Evolutionary conservation across 2,113 vertebrate genomes (phyloP).

Genomic region (Burhinus bistriatus): DNA sequence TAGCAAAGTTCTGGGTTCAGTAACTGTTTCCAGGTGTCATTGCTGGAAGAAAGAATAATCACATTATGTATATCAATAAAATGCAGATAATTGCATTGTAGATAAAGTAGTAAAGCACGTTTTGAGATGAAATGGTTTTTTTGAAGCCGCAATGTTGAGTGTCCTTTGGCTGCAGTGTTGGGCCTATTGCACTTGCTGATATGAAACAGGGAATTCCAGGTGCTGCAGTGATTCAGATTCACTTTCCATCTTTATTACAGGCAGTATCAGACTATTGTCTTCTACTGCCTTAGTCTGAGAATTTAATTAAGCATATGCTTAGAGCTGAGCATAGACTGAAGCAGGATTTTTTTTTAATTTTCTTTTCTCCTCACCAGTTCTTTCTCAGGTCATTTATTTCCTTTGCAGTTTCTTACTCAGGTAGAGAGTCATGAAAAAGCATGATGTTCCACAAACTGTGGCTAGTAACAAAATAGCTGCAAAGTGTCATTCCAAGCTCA

Average conservation of each 20-base stretch:
- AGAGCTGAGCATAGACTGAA: not conserved
- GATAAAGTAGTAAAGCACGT: constrained; percentile 29
- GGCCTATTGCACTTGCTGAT: not conserved
- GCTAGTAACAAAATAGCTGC: not conserved
- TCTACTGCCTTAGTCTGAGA: not conserved
- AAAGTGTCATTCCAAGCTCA: not conserved
- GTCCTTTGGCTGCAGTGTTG: not conserved
- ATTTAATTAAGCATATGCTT: not conserved
- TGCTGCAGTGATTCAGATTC: not conserved
- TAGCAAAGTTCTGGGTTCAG: constrained; percentile 13
- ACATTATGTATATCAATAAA: constrained; percentile 7
- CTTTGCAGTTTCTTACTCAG: not conserved
- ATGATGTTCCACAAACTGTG: not conserved
- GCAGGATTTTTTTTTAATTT: not conserved
- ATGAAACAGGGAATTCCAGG: not conserved
- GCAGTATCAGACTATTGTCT: not conserved
- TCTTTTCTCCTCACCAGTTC: not conserved
- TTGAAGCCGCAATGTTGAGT: not conserved
- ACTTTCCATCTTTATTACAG: not conserved
- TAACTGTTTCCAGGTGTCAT: constrained; percentile 3
- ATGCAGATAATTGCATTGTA: not conserved
- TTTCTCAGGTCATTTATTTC: not conserved
- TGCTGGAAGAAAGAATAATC: constrained; percentile 39
- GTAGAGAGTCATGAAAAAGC: not conserved
- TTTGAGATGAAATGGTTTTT: not conserved